Evolutionary conservation across 2,113 vertebrate species (phyloP), one percentile per base, ranked within the genome.

Genomic region (Myrmophylax atrothorax): DNA sequence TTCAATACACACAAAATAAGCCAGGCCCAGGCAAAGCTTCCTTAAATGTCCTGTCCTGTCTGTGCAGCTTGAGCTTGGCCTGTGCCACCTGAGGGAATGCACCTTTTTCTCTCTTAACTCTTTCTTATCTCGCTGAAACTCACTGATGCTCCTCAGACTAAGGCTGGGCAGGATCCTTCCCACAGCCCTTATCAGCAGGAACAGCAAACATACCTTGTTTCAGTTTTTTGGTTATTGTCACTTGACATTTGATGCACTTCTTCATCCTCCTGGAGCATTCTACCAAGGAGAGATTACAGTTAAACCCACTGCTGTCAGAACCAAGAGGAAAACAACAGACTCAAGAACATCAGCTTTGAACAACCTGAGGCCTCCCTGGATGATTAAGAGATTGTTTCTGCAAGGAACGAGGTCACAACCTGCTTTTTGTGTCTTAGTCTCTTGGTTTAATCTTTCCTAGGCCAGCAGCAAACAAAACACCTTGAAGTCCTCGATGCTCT

Each of bases 181-280:
- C 75, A 44, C 13, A 77, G 70, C 75, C 67, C 35, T 44, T 20
- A 15, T 1, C 28, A 56, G 58, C 1, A 78, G 52, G 7, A 91
- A 44, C 14, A 73, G 68, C n/a, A 84, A 88, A 88, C 92, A 8
- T 97, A 99, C 99, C 99, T 98, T 99, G 98, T 75, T 99, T 98
- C 56, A 99, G 98, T 92, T 99, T 99, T 98, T 99, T 99, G 74
- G 98, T 98, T 97, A 99, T 99, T 26, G 98, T 98, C 96, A 98
- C 99, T 98, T 99, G 99, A 97, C 99, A 99, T 97, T 99, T 98
- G 98, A 99, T 99, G 96, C 99, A 99, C 90, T 99, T 99, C 98
- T 99, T 99, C 99, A 99, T 99, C 70, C 99, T 98, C 96, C 98
- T 98, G 89, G 99, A 99, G 67, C 99, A 99, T 84, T 99, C 99